Base-by-base conservation (phyloP, 2,888 invertebrate species). In the Clistopyga incitator region DNA sequence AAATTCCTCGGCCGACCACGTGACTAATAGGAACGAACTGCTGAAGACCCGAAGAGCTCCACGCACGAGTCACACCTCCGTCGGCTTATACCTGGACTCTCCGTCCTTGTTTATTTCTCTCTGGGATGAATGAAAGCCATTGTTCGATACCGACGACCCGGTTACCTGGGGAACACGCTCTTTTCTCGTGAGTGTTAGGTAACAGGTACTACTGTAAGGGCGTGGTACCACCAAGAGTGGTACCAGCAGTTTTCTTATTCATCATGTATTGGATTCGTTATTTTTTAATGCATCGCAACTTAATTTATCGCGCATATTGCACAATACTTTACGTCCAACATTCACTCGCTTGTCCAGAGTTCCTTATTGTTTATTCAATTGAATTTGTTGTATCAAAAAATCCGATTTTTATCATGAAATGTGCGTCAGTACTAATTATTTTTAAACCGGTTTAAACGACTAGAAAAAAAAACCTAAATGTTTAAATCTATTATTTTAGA, bases 51-150 rank as follows among this genome's bases (percentile, higher is more conserved):
- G 18, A 61, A 71, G 42, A 71, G 42, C 54, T 67, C 42, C 10
- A 45, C 25, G 45, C 29, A 47, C 72, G 45, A 29, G 72, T 72
- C 72, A 59, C 72, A 72, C 72, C 72, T 59, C 42, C 25, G 72
- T 45, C 72, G 10, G 23, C 72, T 34, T 56, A 45, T 29, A 72
- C 56, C 72, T 59, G 56, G 56, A 71, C 71, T 54, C 38, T 8
- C 61, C 20, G 68, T 78, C 59, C 25, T 50, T 68, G 20, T 74
- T 70, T 70, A 20, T 64, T 77, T 56, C 47, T 56, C 71, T 34
- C 47, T 34, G 72, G 70, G 75, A 82, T 81, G 82, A 82, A 82
- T 75, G 78, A 82, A 78, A 70, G 61, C 78, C 82, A 82, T 82
- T 82, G 82, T 78, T 70, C 78, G 70, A 78, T 52, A 68, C 71